These are phyloP conservation scores for Cephus pygmeus DNA, from an alignment of 2,888 invertebrate species.

Conservation along the genomic window DNA sequence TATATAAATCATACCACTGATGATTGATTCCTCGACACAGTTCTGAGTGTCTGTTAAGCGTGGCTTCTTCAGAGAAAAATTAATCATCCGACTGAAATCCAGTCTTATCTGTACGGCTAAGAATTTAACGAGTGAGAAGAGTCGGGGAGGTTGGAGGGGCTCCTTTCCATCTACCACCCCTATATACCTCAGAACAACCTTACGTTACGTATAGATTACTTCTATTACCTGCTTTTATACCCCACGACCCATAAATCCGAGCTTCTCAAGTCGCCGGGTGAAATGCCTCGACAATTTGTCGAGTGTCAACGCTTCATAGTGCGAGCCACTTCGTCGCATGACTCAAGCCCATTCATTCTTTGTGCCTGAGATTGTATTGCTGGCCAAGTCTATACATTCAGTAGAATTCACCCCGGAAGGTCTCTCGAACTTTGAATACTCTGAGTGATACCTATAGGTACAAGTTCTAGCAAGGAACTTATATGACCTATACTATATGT, in stretches of 20 bases:
- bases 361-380: slow-evolving; percentile 9
- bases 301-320: slow-evolving; percentile 41
- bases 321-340: slow-evolving; percentile 3
- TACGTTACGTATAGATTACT: background rate
- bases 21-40: no score
- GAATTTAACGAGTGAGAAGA: no score
- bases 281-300: slow-evolving; percentile 53
- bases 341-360: background rate
- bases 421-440: no score
- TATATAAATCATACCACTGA: no score
- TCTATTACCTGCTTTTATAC: slow-evolving; percentile 22
- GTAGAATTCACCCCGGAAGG: no score
- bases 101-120: no score
- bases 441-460: background rate
- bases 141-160: no score
- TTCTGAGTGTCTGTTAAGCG: no score
- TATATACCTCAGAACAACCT: no score
- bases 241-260: slow-evolving; percentile 45
- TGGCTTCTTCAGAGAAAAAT: no score
- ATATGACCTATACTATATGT: background rate
- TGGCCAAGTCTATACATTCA: background rate
- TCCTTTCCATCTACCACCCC: no score
- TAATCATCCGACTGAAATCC: no score
- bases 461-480: background rate
- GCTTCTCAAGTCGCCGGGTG: slow-evolving; percentile 39